Evolutionary conservation across 1,140 invertebrate species (phyloP).

Genomic region (Bombus terrestris): DNA sequence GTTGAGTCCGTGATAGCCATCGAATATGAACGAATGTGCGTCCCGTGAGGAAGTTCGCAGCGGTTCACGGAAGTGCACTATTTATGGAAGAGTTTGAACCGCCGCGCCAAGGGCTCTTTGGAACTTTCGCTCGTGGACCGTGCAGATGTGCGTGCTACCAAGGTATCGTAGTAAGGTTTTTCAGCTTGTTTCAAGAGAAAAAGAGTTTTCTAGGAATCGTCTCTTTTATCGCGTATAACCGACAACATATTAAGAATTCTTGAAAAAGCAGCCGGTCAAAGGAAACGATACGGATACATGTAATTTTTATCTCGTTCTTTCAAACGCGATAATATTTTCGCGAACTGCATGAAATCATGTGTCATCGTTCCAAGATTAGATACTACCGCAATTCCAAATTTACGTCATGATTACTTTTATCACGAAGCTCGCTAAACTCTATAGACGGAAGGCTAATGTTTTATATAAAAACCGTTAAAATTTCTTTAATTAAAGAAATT

Average conservation of each 20-base stretch:
- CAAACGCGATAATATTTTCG: not conserved
- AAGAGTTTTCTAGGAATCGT: not conserved
- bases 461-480: not conserved
- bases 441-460: not conserved
- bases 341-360: not conserved
- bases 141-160: constrained; percentile 54
- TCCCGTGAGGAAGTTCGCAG: not conserved
- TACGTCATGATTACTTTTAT: too few relatives aligned
- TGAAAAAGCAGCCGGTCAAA: too few relatives aligned
- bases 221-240: not conserved
- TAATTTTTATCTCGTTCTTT: not conserved
- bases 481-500: too few relatives aligned
- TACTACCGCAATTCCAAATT: not conserved
- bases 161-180: constrained; percentile 34
- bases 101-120: constrained; percentile 15
- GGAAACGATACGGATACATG: not conserved
- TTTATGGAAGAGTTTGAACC: constrained; percentile 43
- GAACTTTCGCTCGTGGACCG: constrained; percentile 33
- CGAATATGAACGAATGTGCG: constrained; percentile 29
- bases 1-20: not conserved
- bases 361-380: not conserved
- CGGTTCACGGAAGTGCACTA: constrained; percentile 14
- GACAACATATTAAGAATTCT: not conserved
- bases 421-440: too few relatives aligned
- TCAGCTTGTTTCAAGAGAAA: not conserved